Base-by-base conservation (phyloP, 2,797 vertebrate genomes). In the Notolabrus celidotus region DNA sequence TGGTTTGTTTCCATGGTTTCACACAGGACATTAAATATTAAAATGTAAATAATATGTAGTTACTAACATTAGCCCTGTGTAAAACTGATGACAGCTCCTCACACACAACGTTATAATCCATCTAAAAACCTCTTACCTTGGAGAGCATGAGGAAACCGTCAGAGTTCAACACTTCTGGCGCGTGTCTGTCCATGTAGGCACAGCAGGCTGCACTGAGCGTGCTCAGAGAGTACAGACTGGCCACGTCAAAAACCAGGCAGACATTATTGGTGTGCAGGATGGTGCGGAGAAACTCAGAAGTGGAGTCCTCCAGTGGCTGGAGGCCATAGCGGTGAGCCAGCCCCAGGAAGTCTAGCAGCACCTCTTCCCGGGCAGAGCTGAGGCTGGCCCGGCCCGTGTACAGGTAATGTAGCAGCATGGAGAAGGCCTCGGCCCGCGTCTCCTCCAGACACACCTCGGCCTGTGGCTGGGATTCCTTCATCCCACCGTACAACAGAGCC, bases 291-390 rank as follows among this genome's bases (percentile, higher is more conserved):
- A 98, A 99, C 69, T 99, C 97, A 0, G 97, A 99, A 0, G 96
- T 98, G 45, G 98, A 98, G 86, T 97, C 96, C 69, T 99, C 97
- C 77, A 99, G 91, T 43, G 98, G 97, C 77, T 98, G 97, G 74
- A 99, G 97, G 57, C 97, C 97, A 0, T 99, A 99, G 83, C 97
- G 97, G 88, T 99, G 97, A 41, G 98, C 97, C 73, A 99, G 88
- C 70, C 97, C 98, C 75, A 99, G 84, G 79, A 99, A 99, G 88
- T 99, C 98, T 64, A 99, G 92, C 64, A 99, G 92, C 63, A 97
- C 96, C 87, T 99, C 97, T 55, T 99, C 97, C 25, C 95, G 95
- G 74, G 97, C 97, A 4, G 96, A 96, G 61, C 96, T 96, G 74
- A 99, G 94, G 0, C 95, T 97, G 50, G 97, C 97, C 58, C 97